Conservation (phyloP, 2,888 invertebrate species). For the Euclidia mi region DNA sequence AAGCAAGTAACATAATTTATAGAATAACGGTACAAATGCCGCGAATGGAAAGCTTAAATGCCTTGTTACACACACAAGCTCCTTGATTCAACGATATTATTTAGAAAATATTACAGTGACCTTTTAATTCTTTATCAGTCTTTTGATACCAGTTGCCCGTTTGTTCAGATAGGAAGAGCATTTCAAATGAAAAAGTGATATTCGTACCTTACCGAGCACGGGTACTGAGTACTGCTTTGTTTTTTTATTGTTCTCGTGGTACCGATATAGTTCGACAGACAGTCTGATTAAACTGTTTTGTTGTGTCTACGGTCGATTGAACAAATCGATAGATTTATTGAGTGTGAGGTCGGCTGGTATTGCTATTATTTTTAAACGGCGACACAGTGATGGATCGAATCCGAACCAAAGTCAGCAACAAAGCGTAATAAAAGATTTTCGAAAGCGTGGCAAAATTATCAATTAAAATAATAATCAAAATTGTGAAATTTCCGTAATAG, state of each 20-base stretch:
- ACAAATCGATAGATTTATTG: constrained; percentile 7
- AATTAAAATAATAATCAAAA: constrained; percentile 22
- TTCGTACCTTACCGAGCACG: not conserved
- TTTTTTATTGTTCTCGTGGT: not conserved
- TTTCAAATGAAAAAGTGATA: constrained; percentile 1
- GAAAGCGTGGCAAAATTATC: constrained; percentile 4
- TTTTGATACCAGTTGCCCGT: not conserved
- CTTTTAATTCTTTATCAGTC: constrained; percentile 27
- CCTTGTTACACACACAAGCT: constrained; percentile 53
- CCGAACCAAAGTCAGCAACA: too few relatives aligned
- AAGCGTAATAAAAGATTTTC: too few relatives aligned
- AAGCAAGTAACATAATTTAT: constrained; percentile 30
- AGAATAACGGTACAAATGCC: constrained; percentile 43
- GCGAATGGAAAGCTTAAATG: constrained; percentile 41
- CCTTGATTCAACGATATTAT: constrained; percentile 41
- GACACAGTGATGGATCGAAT: too few relatives aligned
- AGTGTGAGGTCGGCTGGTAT: constrained; percentile 6
- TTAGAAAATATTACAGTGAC: constrained; percentile 46
- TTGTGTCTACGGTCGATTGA: constrained; percentile 8
- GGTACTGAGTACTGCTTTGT: not conserved
- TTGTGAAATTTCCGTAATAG: constrained; percentile 10
- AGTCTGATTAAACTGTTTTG: constrained; percentile 11
- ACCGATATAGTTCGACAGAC: constrained; percentile 6
- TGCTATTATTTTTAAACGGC: not conserved
- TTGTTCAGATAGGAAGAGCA: not conserved